phyloP scores from a whole-genome alignment of 2,797 vertebrate species.

The Notolabrus celidotus region DNA sequence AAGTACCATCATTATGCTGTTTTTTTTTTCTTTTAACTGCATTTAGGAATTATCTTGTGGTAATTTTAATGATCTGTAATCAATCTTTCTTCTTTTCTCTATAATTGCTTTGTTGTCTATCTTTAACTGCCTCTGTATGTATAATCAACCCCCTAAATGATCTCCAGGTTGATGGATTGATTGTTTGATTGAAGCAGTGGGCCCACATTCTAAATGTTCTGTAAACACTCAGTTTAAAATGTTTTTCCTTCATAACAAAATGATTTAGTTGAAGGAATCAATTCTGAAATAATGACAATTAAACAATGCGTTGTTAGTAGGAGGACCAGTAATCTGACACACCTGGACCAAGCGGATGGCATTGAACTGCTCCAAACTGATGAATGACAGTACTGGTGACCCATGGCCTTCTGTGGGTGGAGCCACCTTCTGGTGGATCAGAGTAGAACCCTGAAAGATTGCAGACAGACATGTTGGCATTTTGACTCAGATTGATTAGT shows the following conservation, averaged over 20 bases:
- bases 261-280: not conserved
- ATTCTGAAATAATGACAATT: not conserved
- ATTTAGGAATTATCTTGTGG: too few relatives aligned
- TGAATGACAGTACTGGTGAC: constrained; percentile 92
- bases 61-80: too few relatives aligned
- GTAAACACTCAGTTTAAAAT: too few relatives aligned
- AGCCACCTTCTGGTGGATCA: constrained; percentile 95
- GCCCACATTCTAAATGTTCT: too few relatives aligned
- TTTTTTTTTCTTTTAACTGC: too few relatives aligned
- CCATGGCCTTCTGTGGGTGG: constrained; percentile 89
- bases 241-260: not conserved
- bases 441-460: constrained; percentile 88
- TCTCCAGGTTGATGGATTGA: too few relatives aligned
- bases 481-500: not conserved
- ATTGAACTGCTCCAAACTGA: constrained; percentile 92
- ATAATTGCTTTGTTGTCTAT: too few relatives aligned
- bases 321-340: constrained; percentile 14
- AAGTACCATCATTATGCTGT: too few relatives aligned
- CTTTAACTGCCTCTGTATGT: too few relatives aligned
- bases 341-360: constrained; percentile 92
- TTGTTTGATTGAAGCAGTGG: too few relatives aligned
- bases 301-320: not conserved
- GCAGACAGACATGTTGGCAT: constrained; percentile 9
- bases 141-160: too few relatives aligned
- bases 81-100: too few relatives aligned